Evolutionary conservation across 2,113 vertebrate species (phyloP).

Genomic region (Solea solea): DNA sequence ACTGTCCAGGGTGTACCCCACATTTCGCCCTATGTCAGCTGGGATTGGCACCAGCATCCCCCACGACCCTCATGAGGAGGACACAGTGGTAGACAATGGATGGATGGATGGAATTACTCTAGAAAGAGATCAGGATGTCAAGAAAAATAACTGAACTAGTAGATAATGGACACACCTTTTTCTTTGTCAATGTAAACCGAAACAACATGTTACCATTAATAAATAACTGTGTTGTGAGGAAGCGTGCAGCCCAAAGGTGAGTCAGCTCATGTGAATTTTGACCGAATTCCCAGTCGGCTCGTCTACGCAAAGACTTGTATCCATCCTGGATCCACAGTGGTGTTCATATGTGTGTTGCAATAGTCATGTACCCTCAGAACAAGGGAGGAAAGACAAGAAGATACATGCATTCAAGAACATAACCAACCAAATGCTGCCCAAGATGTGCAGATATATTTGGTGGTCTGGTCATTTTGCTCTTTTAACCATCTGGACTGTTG

Average conservation of each 20-base stretch:
- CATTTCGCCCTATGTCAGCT: too few relatives aligned
- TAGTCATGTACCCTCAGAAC: conserved; percentile 3
- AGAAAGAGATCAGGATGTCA: background rate
- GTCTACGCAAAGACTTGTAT: conserved; percentile 3
- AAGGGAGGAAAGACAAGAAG: background rate
- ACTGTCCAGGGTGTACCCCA: too few relatives aligned
- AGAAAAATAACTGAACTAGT: background rate
- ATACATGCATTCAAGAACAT: background rate
- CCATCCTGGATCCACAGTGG: background rate
- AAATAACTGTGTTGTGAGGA: conserved; percentile 7
- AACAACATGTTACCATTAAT: conserved; percentile 11
- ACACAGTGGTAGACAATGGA: too few relatives aligned
- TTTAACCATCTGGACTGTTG: conserved; percentile 4
- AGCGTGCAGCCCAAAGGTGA: conserved; percentile 19
- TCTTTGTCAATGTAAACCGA: background rate
- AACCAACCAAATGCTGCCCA: background rate
- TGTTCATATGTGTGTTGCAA: background rate
- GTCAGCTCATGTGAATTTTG: conserved; percentile 33
- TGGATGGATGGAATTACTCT: too few relatives aligned
- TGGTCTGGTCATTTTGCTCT: background rate
- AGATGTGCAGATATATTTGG: conserved; percentile 7
- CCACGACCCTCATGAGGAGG: too few relatives aligned
- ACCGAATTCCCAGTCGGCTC: conserved; percentile 6
- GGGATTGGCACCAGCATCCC: too few relatives aligned
- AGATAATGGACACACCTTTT: background rate